phyloP scores from a whole-genome alignment of 2,888 invertebrate species.

The Watsonalla cultraria region DNA sequence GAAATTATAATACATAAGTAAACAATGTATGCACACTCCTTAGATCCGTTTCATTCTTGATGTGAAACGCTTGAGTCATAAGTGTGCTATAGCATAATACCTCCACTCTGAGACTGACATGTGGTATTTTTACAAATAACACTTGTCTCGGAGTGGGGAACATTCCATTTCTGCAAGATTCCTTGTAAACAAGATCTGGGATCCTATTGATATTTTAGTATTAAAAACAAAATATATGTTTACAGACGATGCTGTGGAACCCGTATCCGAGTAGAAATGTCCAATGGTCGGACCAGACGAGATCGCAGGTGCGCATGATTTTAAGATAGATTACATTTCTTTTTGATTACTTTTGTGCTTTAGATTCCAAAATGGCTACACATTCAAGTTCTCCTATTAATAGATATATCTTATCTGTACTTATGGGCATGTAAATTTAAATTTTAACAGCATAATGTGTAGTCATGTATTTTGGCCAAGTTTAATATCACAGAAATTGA shows the following conservation, averaged over 20 bases:
- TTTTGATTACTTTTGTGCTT: constrained; percentile 6
- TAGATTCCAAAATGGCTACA: constrained; percentile 5
- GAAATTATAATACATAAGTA: no score
- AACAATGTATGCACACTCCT: constrained; percentile 62
- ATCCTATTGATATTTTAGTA: not conserved
- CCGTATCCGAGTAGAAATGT: constrained; percentile 95
- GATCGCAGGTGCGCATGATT: constrained; percentile 77
- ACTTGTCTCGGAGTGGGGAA: constrained; percentile 69
- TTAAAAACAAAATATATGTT: constrained; percentile 6
- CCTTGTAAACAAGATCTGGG: constrained; percentile 2
- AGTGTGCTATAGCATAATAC: constrained; percentile 70
- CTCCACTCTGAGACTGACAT: constrained; percentile 65
- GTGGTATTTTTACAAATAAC: constrained; percentile 32
- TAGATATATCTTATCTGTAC: not conserved
- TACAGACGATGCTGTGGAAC: constrained; percentile 91
- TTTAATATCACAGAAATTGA: not conserved
- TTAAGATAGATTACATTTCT: constrained; percentile 6
- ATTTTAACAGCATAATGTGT: not conserved
- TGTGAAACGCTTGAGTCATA: constrained; percentile 78
- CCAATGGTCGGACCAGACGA: constrained; percentile 88
- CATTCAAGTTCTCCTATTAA: not conserved
- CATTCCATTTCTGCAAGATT: constrained; percentile 23
- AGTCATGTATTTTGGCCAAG: not conserved
- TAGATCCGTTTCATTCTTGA: constrained; percentile 72
- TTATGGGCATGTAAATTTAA: no score